phyloP scores from a whole-genome alignment of 2,888 invertebrate species.

The Ormyrus nitidulus region DNA sequence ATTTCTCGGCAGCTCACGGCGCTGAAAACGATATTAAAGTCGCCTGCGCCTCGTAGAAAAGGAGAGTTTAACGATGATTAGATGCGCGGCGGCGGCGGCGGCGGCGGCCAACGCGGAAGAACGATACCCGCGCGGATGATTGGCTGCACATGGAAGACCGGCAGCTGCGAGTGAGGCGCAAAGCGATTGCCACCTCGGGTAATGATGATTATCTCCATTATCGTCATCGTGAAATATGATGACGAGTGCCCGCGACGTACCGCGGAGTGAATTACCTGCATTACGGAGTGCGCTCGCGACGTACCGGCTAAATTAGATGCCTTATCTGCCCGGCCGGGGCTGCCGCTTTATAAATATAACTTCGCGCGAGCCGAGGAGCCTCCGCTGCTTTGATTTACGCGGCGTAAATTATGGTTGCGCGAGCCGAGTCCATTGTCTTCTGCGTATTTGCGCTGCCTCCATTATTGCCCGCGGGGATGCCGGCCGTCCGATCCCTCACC shows the following conservation, averaged over 20 bases:
- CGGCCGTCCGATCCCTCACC: too few relatives aligned
- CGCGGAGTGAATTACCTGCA: slow-evolving; percentile 34
- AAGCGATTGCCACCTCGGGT: slow-evolving; percentile 40
- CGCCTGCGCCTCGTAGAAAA: slow-evolving; percentile 7
- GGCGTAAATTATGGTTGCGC: too few relatives aligned
- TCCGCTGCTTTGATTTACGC: too few relatives aligned
- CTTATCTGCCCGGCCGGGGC: too few relatives aligned
- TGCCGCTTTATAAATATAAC: too few relatives aligned
- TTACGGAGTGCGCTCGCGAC: background rate
- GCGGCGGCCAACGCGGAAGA: background rate
- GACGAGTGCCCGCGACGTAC: slow-evolving; percentile 22
- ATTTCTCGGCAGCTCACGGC: background rate
- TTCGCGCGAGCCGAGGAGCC: too few relatives aligned
- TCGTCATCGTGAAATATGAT: slow-evolving; percentile 43
- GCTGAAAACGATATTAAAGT: slow-evolving; percentile 39
- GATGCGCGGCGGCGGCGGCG: slow-evolving; percentile 19
- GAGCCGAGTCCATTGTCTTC: too few relatives aligned
- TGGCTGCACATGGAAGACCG: background rate
- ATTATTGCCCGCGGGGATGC: too few relatives aligned
- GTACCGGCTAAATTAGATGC: too few relatives aligned
- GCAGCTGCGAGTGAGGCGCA: background rate
- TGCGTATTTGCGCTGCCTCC: too few relatives aligned
- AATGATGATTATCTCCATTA: slow-evolving; percentile 49
- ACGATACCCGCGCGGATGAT: background rate
- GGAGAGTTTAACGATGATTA: slow-evolving; percentile 47